Evolutionary conservation across 2,888 invertebrate species (phyloP).

Genomic region (Orchesellides sinensis): DNA sequence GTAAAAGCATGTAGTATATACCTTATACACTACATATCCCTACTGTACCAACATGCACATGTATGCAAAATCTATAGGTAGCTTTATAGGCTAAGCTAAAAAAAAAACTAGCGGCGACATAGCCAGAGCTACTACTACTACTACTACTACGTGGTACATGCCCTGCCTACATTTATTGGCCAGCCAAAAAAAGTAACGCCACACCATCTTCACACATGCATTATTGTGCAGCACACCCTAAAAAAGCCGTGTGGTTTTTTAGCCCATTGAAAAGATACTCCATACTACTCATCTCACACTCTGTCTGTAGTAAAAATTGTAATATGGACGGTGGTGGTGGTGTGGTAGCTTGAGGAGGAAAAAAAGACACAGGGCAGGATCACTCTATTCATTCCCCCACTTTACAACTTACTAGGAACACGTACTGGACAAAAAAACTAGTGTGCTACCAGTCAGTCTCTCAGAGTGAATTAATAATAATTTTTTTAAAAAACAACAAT

Average conservation of each 20-base stretch:
- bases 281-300: not conserved
- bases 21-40: slow-evolving; percentile 15
- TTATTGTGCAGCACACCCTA: slow-evolving; percentile 58
- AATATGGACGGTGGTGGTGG: slow-evolving; percentile 28
- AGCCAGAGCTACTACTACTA: too few relatives aligned
- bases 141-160: slow-evolving; percentile 34
- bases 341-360: slow-evolving; percentile 20
- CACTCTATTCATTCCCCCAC: slow-evolving; percentile 61
- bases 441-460: slow-evolving; percentile 50
- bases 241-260: slow-evolving; percentile 40
- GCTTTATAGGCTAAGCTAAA: not conserved
- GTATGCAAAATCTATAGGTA: too few relatives aligned
- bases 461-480: slow-evolving; percentile 64
- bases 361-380: slow-evolving; percentile 54
- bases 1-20: slow-evolving; percentile 25
- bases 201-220: too few relatives aligned
- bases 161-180: slow-evolving; percentile 41
- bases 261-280: slow-evolving; percentile 37
- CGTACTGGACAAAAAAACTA: slow-evolving; percentile 60
- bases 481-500: too few relatives aligned
- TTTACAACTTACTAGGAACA: slow-evolving; percentile 45
- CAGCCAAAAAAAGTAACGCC: not conserved
- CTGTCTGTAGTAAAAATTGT: not conserved
- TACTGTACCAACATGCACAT: too few relatives aligned
- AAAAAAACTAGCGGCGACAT: slow-evolving; percentile 1